phyloP scores from a whole-genome alignment of 2,113 vertebrate species.

The Psilopsiagon aurifrons region DNA sequence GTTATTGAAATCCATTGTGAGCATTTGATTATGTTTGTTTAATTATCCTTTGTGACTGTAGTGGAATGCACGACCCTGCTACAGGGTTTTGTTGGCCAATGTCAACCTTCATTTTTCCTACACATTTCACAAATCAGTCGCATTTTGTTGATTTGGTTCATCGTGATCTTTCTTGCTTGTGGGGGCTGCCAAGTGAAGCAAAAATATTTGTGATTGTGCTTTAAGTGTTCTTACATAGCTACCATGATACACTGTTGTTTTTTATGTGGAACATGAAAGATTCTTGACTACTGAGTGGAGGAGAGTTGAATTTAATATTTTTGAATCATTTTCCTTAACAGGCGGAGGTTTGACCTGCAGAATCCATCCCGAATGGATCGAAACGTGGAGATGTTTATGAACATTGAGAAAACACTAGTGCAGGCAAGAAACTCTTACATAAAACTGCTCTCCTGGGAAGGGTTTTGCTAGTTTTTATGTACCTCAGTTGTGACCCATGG shows the following conservation, averaged over 20 bases:
- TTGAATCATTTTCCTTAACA: constrained; percentile 6
- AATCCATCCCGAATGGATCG: constrained; percentile 98
- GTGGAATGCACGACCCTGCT: background rate
- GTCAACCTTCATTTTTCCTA: background rate
- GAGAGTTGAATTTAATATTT: background rate
- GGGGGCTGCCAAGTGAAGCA: background rate
- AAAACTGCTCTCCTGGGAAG: background rate
- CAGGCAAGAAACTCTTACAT: constrained; percentile 79
- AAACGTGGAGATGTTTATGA: constrained; percentile 99
- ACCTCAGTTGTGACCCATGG: background rate
- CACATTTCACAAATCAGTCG: background rate
- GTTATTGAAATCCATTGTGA: background rate
- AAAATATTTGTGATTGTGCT: background rate
- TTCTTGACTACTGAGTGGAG: background rate
- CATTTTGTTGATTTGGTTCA: background rate
- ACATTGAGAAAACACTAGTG: constrained; percentile 94
- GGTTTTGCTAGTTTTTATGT: rapidly evolving
- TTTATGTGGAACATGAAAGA: background rate
- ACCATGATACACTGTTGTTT: rapidly evolving
- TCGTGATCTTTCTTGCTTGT: background rate
- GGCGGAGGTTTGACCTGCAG: constrained; percentile 96
- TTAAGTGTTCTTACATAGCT: background rate
- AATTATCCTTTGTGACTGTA: background rate
- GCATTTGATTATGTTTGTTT: background rate
- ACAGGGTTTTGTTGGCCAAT: background rate